Evolutionary conservation across 2,888 invertebrate genomes (phyloP).

Genomic region (Tenthredo amoena): DNA sequence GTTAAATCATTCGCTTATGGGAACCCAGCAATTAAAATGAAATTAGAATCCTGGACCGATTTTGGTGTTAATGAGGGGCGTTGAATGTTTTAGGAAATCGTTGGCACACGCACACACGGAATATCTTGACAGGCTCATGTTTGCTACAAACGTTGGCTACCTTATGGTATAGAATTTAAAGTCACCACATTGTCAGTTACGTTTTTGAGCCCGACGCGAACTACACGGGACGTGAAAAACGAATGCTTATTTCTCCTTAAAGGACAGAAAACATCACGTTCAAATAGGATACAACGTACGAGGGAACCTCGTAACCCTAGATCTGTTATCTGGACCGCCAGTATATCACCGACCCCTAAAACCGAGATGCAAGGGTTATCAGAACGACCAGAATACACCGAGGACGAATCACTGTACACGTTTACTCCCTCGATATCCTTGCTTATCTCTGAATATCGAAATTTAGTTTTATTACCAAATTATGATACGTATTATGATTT

Average conservation of each 20-base stretch:
- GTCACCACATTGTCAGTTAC: background rate
- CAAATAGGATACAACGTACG: slow-evolving; percentile 39
- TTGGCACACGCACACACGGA: background rate
- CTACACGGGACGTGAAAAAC: slow-evolving; percentile 16
- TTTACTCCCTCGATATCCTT: slow-evolving; percentile 8
- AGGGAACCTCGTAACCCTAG: slow-evolving; percentile 23
- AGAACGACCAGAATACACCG: slow-evolving; percentile 36
- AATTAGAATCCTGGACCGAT: slow-evolving; percentile 20
- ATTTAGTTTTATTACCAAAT: slow-evolving; percentile 22
- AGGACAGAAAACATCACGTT: slow-evolving; percentile 29
- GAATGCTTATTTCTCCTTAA: slow-evolving; percentile 12
- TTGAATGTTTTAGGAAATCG: background rate
- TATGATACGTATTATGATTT: background rate
- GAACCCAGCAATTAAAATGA: slow-evolving; percentile 27
- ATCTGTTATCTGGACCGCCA: slow-evolving; percentile 46
- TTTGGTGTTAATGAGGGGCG: slow-evolving; percentile 19
- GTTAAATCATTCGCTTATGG: slow-evolving; percentile 16
- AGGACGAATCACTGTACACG: slow-evolving; percentile 36
- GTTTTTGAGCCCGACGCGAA: background rate
- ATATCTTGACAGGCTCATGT: background rate
- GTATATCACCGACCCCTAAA: slow-evolving; percentile 49
- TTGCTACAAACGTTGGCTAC: background rate
- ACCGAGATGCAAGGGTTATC: slow-evolving; percentile 51
- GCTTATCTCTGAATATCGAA: slow-evolving; percentile 24
- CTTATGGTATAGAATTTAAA: background rate